These are phyloP conservation scores for Lycophotia porphyrea DNA, from an alignment of 2,888 invertebrate genomes.

Conservation along the genomic window DNA sequence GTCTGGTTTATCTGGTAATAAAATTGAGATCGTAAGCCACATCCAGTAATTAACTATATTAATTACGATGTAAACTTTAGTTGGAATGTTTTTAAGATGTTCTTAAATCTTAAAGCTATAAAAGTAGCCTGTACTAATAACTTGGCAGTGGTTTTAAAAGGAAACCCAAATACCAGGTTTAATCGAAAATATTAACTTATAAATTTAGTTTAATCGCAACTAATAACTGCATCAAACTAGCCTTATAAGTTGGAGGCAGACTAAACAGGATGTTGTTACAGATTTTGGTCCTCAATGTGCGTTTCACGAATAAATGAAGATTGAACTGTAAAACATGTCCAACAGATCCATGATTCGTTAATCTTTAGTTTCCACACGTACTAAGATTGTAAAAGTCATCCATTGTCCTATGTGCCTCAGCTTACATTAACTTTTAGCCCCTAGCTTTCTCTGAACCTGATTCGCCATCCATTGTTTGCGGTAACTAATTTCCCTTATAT, in stretches of 20 bases:
- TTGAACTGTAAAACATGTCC: no score
- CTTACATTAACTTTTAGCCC: conserved; percentile 51
- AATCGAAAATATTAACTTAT: neutral
- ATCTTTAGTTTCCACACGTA: neutral
- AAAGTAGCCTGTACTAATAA: conserved; percentile 25
- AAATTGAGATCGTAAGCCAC: conserved; percentile 47
- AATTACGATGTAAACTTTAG: conserved; percentile 51
- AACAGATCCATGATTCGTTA: neutral
- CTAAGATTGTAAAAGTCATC: neutral
- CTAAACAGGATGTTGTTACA: no score
- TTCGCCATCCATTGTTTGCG: conserved; percentile 71
- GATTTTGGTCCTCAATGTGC: neutral
- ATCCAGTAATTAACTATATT: conserved; percentile 46
- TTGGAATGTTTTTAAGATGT: conserved; percentile 32
- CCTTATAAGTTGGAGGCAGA: neutral
- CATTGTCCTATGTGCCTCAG: conserved; percentile 19
- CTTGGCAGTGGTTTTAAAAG: conserved; percentile 37
- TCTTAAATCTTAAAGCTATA: conserved; percentile 35
- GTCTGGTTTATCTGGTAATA: conserved; percentile 87
- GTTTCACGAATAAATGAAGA: neutral
- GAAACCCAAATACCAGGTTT: conserved; percentile 25
- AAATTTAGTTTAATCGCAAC: neutral
- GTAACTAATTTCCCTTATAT: conserved; percentile 61
- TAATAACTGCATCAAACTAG: neutral
- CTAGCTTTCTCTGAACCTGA: conserved; percentile 69